phyloP scores from a whole-genome alignment of 2,113 vertebrate genomes.

The Tricholaema leucomelas region DNA sequence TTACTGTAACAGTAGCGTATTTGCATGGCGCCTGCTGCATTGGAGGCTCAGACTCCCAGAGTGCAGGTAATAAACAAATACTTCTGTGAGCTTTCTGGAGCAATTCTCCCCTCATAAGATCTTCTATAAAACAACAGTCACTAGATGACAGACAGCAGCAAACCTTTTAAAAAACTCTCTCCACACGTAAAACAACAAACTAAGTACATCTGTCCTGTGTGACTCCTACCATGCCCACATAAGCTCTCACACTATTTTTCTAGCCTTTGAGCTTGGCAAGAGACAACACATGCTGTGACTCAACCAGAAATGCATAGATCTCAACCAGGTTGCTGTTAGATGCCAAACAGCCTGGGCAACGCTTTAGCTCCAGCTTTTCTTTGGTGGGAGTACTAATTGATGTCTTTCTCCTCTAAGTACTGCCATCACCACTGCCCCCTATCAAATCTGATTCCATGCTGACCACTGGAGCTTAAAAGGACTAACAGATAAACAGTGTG shows the following conservation, averaged over 20 bases:
- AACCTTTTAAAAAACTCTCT: background rate
- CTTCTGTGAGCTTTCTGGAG: conserved; percentile 24
- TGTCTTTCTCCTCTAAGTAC: background rate
- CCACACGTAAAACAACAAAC: background rate
- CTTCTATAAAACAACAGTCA: conserved; percentile 19
- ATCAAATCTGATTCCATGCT: background rate
- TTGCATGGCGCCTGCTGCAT: conserved; percentile 19
- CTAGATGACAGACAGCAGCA: background rate
- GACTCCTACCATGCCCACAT: background rate
- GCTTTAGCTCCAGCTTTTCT: background rate
- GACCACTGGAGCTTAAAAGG: background rate
- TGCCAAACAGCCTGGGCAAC: background rate
- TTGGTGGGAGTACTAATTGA: background rate
- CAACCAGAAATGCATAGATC: background rate
- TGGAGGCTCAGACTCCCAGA: background rate
- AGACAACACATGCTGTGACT: background rate
- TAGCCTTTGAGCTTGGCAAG: background rate
- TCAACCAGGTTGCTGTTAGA: background rate
- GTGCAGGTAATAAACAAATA: conserved; percentile 42
- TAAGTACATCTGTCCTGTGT: background rate
- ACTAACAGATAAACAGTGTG: background rate
- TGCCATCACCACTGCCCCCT: background rate
- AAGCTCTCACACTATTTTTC: background rate
- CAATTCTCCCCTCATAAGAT: background rate
- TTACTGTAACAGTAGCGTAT: conserved; percentile 2